These are phyloP conservation scores for Podarcis raffonei DNA, from an alignment of 2,113 vertebrate genomes.

Conservation along the genomic window DNA sequence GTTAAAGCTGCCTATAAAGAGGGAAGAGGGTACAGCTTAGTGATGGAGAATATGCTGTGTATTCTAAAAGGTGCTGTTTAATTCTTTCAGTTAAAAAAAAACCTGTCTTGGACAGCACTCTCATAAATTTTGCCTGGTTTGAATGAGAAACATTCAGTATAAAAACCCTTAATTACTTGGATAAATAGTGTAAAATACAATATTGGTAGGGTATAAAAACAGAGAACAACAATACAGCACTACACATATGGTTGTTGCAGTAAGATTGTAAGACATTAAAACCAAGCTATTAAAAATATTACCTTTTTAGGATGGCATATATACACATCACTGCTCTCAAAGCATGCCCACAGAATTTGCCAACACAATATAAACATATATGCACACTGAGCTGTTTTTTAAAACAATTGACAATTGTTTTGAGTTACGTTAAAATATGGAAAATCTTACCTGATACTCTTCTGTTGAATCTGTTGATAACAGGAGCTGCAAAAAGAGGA, in stretches of 20 bases:
- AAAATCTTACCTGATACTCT: slow-evolving; percentile 92
- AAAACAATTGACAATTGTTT: slow-evolving; percentile 13
- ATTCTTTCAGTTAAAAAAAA: background rate
- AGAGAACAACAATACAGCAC: background rate
- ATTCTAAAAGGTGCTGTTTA: background rate
- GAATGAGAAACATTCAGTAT: background rate
- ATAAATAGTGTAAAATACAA: background rate
- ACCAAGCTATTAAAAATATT: background rate
- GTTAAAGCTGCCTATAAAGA: background rate
- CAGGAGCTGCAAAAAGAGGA: slow-evolving; percentile 82
- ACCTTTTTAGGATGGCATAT: background rate
- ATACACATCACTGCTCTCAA: background rate
- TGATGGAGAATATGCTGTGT: background rate
- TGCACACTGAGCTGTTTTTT: background rate
- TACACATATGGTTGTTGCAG: background rate
- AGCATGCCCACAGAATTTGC: background rate
- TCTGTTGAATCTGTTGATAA: slow-evolving; percentile 89
- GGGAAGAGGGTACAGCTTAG: background rate
- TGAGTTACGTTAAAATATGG: slow-evolving; percentile 20
- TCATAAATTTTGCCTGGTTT: no score
- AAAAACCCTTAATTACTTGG: background rate
- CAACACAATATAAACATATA: background rate
- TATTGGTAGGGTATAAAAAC: background rate
- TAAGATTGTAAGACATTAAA: background rate
- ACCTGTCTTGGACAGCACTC: no score